Evolutionary conservation across 2,797 vertebrate genomes (phyloP).

Genomic region (Lophius americanus): DNA sequence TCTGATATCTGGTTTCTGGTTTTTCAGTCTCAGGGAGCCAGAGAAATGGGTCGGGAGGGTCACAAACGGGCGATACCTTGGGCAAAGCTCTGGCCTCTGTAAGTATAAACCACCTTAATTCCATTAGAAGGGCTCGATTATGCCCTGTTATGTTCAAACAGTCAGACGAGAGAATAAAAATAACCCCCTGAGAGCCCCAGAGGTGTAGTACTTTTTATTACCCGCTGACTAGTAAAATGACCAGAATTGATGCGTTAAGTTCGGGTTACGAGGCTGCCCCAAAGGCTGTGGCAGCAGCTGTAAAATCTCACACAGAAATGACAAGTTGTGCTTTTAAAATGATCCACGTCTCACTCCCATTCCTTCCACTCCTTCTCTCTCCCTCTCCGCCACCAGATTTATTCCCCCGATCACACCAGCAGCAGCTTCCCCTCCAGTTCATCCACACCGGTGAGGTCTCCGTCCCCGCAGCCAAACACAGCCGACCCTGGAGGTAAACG

Average conservation of each 20-base stretch:
- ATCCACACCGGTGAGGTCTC: constrained; percentile 92
- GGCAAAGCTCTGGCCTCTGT: constrained; percentile 97
- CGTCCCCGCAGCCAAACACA: constrained; percentile 87
- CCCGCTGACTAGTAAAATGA: constrained; percentile 71
- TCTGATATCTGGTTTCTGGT: neutral
- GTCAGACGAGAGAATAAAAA: constrained; percentile 48
- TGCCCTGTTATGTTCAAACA: constrained; percentile 44
- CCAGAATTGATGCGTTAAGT: constrained; percentile 76
- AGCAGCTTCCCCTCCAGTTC: constrained; percentile 96
- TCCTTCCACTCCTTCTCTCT: constrained; percentile 36
- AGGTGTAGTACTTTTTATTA: constrained; percentile 68
- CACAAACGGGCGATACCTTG: constrained; percentile 94
- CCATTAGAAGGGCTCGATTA: constrained; percentile 50
- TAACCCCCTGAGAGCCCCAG: constrained; percentile 24
- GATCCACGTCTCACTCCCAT: constrained; percentile 72
- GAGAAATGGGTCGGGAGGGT: constrained; percentile 86
- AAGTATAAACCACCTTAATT: constrained; percentile 79
- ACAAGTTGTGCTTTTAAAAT: constrained; percentile 78
- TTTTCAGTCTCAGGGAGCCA: constrained; percentile 82
- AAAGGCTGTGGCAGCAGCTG: constrained; percentile 64
- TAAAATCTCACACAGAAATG: constrained; percentile 67
- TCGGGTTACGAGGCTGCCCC: constrained; percentile 65
- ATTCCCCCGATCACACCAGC: constrained; percentile 97
- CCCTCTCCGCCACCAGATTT: constrained; percentile 85
- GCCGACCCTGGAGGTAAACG: constrained; percentile 71